Percentiles rank a stretch among this genome's conserved stretches.
These are phyloP conservation scores for Erpetoichthys calabaricus DNA, from an alignment of 2,797 vertebrate species.

Conservation along the genomic window DNA sequence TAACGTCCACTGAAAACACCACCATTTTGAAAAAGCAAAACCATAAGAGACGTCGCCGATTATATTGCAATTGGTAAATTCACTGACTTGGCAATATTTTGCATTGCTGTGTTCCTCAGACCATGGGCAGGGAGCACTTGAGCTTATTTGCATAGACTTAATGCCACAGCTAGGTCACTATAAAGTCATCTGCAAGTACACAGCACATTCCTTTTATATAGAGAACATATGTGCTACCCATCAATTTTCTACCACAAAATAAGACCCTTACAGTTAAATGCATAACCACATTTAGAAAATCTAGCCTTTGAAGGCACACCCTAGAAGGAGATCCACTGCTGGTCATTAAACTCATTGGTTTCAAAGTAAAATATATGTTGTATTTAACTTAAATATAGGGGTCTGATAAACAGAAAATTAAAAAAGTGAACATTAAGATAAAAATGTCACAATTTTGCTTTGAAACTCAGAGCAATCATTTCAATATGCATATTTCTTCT, in stretches of 20 bases:
- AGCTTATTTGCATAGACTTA: slow-evolving; percentile 33
- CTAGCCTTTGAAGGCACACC: slow-evolving; percentile 48
- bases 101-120: slow-evolving; percentile 1
- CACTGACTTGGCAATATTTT: neutral
- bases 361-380: slow-evolving; percentile 71
- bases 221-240: slow-evolving; percentile 57
- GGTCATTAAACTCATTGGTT: slow-evolving; percentile 60
- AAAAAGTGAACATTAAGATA: slow-evolving; percentile 29
- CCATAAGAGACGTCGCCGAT: neutral
- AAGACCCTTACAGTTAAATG: slow-evolving; percentile 62
- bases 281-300: slow-evolving; percentile 53
- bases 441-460: slow-evolving; percentile 47
- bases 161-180: slow-evolving; percentile 63
- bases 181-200: slow-evolving; percentile 59
- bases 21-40: too few relatives aligned
- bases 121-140: neutral
- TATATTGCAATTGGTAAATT: neutral
- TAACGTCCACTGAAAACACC: too few relatives aligned
- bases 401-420: slow-evolving; percentile 67
- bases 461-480: slow-evolving; percentile 21
- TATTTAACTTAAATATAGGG: slow-evolving; percentile 77
- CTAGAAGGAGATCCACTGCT: slow-evolving; percentile 62
- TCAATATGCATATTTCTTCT: too few relatives aligned
- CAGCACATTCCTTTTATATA: slow-evolving; percentile 60
- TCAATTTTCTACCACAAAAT: slow-evolving; percentile 71